Percentiles rank a stretch among this genome's conserved stretches.
Evolutionary conservation across 2,797 vertebrate genomes (phyloP).

Genomic region (Scolopax rusticola): DNA sequence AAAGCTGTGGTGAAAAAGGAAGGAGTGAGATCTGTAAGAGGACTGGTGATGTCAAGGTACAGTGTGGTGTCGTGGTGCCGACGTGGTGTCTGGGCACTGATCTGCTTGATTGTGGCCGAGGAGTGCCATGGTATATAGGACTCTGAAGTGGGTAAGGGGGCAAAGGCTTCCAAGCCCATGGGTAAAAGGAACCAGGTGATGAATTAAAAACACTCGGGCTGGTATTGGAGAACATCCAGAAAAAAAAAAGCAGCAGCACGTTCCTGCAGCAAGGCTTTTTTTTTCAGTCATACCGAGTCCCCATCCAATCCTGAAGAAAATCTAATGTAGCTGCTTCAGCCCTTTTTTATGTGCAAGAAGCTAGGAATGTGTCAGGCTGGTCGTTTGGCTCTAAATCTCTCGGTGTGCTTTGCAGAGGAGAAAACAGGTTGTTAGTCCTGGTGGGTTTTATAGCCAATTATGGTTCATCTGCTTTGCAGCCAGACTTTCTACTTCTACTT

Average conservation of each 20-base stretch:
- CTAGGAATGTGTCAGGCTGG: neutral
- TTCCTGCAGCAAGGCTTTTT: neutral
- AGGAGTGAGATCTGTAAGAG: neutral
- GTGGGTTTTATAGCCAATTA: slow-evolving; percentile 19
- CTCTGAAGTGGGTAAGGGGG: rapidly evolving
- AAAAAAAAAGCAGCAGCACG: neutral
- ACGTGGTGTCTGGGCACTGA: neutral
- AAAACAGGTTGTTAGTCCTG: slow-evolving; percentile 1
- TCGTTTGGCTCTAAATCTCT: neutral
- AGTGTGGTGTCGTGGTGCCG: neutral
- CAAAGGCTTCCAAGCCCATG: neutral
- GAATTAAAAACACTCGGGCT: neutral
- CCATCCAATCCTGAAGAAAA: neutral
- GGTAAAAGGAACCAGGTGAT: neutral
- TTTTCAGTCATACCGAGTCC: neutral
- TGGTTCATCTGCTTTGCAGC: slow-evolving; percentile 7
- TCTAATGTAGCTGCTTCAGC: neutral
- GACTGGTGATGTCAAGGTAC: neutral
- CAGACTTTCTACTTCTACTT: neutral
- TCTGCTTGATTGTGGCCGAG: neutral
- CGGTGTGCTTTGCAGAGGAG: neutral
- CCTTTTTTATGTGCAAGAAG: neutral
- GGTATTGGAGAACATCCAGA: neutral
- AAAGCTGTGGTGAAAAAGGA: neutral
- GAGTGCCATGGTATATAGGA: neutral